Evolutionary conservation across 2,113 vertebrate species (phyloP).

Genomic region (Pterocles burchelli): DNA sequence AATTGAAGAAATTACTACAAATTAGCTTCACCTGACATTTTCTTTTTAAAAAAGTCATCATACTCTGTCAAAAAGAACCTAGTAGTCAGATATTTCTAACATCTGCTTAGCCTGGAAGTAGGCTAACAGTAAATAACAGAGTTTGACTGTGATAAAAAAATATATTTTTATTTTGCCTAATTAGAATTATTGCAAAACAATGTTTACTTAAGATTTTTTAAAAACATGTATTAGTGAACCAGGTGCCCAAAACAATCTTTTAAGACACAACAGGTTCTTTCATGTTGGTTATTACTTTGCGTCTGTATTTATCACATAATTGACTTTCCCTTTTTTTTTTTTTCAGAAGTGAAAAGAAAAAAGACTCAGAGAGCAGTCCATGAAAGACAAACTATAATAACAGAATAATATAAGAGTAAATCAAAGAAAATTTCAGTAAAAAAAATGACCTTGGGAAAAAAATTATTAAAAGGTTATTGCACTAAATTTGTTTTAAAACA

Average conservation of each 20-base stretch:
- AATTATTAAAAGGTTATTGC: not conserved
- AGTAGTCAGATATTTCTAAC: not conserved
- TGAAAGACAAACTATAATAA: not conserved
- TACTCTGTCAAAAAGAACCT: not conserved
- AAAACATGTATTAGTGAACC: not conserved
- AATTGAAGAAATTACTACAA: not conserved
- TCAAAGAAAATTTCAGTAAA: not conserved
- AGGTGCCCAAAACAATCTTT: not conserved
- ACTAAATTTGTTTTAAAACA: not conserved
- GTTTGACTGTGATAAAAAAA: not conserved
- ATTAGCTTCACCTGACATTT: not conserved
- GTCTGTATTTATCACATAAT: not conserved
- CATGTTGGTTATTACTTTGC: not conserved
- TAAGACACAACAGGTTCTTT: not conserved
- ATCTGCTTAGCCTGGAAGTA: not conserved
- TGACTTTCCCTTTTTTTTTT: not conserved
- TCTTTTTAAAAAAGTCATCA: not conserved
- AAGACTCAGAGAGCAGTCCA: not conserved
- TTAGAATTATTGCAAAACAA: not conserved
- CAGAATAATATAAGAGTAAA: not conserved
- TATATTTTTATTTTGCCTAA: not conserved
- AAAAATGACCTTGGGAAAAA: not conserved
- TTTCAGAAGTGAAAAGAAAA: not conserved
- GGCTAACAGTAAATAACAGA: not conserved
- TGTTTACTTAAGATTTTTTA: not conserved